Conservation (phyloP, 2,888 invertebrate genomes). For the Corbicula japonica region DNA sequence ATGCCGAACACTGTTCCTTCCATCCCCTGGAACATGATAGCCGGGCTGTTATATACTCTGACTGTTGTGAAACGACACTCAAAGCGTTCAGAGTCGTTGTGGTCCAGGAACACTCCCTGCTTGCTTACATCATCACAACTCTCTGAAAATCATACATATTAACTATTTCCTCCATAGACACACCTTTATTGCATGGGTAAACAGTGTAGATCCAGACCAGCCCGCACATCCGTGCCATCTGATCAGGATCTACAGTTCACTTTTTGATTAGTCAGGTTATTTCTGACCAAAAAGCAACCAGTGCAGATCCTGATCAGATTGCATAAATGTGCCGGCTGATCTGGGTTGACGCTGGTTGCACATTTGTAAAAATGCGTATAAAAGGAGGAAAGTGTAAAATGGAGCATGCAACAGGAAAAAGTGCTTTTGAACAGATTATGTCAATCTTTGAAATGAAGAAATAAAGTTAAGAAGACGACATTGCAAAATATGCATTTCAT, state of each 20-base stretch:
- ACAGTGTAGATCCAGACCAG: background rate
- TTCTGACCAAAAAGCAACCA: background rate
- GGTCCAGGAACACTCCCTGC: conserved; percentile 89
- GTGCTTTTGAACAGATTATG: no score
- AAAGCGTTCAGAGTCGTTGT: conserved; percentile 96
- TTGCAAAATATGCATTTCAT: background rate
- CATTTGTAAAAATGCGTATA: no score
- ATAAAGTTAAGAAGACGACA: background rate
- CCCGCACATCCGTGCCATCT: no score
- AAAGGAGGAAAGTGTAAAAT: no score
- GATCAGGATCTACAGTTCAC: background rate
- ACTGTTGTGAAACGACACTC: conserved; percentile 94
- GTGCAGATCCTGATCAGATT: background rate
- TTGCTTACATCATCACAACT: background rate
- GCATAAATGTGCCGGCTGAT: no score
- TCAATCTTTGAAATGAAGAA: background rate
- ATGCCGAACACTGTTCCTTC: conserved; percentile 95
- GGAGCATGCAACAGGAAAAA: no score
- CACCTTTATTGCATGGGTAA: background rate
- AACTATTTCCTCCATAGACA: background rate
- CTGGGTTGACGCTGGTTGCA: no score
- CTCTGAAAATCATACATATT: background rate
- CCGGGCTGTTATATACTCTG: conserved; percentile 90
- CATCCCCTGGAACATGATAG: conserved; percentile 97
- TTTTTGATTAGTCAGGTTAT: background rate